Percentiles rank a stretch among this genome's conserved stretches.
These are phyloP conservation scores for Siniperca undulata DNA, from an alignment of 2,797 vertebrate genomes.

Conservation along the genomic window DNA sequence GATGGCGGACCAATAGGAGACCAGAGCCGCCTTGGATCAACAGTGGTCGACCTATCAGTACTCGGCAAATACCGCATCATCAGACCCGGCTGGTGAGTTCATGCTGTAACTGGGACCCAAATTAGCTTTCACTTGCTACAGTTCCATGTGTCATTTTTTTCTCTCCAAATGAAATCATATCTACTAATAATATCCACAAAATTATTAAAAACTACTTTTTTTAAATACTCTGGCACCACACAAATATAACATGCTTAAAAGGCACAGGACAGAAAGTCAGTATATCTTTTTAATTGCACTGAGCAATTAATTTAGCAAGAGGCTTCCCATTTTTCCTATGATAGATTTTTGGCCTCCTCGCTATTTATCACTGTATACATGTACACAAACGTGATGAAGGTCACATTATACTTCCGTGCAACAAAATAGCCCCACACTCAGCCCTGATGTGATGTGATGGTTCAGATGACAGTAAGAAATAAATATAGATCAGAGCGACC, in stretches of 20 bases:
- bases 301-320: no score
- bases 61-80: constrained; percentile 90
- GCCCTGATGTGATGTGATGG: background rate
- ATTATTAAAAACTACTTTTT: background rate
- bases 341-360: no score
- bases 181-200: background rate
- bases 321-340: no score
- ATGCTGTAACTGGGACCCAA: background rate
- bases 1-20: constrained; percentile 92
- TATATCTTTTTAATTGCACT: no score
- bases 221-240: background rate
- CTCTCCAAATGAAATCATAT: background rate
- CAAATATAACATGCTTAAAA: no score
- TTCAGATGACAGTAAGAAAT: background rate
- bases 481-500: background rate
- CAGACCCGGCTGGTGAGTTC: constrained; percentile 92
- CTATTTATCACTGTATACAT: no score
- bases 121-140: background rate
- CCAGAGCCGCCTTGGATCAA: constrained; percentile 92
- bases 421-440: background rate
- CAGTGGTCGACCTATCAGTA: constrained; percentile 92
- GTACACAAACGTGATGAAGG: no score
- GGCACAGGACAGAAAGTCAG: no score
- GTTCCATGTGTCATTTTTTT: background rate
- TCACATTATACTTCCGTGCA: background rate